Evolutionary conservation across 2,888 invertebrate genomes (phyloP).

Genomic region (Shargacucullia verbasci): DNA sequence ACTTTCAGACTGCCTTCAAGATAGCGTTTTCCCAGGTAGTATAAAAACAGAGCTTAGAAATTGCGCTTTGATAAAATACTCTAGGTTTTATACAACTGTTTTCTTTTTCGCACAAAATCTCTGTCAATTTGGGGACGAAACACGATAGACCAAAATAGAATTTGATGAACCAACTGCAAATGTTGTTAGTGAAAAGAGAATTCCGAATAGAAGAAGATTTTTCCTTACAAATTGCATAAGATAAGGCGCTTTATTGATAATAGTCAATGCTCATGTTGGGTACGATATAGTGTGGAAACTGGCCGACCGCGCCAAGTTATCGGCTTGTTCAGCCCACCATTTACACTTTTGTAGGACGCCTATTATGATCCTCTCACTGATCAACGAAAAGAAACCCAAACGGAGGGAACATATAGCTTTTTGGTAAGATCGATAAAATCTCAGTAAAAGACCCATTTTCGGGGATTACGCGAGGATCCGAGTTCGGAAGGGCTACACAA

Average conservation of each 20-base stretch:
- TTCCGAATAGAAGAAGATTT: constrained; percentile 15
- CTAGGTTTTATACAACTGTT: too few species aligned
- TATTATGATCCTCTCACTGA: constrained; percentile 64
- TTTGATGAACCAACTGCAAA: constrained; percentile 7
- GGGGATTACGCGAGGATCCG: constrained; percentile 55
- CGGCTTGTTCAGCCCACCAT: constrained; percentile 63
- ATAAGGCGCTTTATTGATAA: constrained; percentile 45
- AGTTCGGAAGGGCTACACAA: constrained; percentile 55
- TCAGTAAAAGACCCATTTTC: constrained; percentile 53
- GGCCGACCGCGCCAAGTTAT: constrained; percentile 60
- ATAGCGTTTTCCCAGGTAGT: constrained; percentile 15
- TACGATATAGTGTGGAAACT: constrained; percentile 26
- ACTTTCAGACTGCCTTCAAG: constrained; percentile 21
- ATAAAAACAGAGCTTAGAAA: constrained; percentile 3
- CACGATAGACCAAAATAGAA: constrained; percentile 9
- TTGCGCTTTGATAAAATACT: constrained; percentile 13
- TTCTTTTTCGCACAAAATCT: too few species aligned
- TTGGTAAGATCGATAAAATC: constrained; percentile 59
- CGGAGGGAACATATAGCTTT: constrained; percentile 43
- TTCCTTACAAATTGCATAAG: constrained; percentile 30
- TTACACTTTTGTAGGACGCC: constrained; percentile 62
- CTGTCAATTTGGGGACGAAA: too few species aligned
- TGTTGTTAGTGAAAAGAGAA: constrained; percentile 11
- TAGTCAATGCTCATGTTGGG: constrained; percentile 42
- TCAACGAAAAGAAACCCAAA: constrained; percentile 60